These are phyloP conservation scores for Ciona savignyi DNA, from an alignment of 23 tunicate species.

Conservation along the genomic window DNA sequence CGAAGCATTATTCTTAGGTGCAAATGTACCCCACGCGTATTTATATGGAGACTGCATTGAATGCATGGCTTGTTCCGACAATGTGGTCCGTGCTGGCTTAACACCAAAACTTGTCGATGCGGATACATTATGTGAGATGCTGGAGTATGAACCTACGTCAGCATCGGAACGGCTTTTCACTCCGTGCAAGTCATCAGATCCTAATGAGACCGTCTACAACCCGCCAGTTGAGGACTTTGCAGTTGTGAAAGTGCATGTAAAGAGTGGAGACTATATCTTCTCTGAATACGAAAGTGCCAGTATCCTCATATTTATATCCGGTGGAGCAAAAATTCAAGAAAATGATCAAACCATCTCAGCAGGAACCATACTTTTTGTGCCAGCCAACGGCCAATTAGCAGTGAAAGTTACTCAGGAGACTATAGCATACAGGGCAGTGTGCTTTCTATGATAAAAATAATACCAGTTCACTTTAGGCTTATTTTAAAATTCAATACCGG, in stretches of 20 bases:
- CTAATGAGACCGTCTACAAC: constrained; percentile 48
- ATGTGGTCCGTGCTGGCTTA: constrained; percentile 97
- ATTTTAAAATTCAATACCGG: too few relatives aligned
- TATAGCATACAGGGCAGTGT: constrained; percentile 59
- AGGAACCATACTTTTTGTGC: constrained; percentile 57
- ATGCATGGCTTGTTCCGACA: constrained; percentile 99
- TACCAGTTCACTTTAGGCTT: too few relatives aligned
- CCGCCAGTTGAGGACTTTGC: constrained; percentile 96
- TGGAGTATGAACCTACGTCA: constrained; percentile 72
- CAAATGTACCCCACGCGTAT: constrained; percentile 98
- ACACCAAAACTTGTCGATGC: constrained; percentile 98
- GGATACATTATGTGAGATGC: constrained; percentile 85
- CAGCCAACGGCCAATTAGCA: constrained; percentile 24
- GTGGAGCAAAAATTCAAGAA: constrained; percentile 17
- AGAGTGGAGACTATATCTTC: constrained; percentile 17
- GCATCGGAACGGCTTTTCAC: constrained; percentile 49
- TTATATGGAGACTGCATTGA: constrained; percentile 94
- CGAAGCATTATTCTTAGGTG: constrained; percentile 91
- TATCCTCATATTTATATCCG: constrained; percentile 50
- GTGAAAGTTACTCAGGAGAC: constrained; percentile 7
- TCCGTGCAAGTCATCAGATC: constrained; percentile 23
- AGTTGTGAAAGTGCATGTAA: constrained; percentile 36
- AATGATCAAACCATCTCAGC: not conserved
- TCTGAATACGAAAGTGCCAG: constrained; percentile 54
- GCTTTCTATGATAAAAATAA: constrained; percentile 27